phyloP scores from a whole-genome alignment of 1,140 invertebrate genomes.

The Drosophila santomea region DNA sequence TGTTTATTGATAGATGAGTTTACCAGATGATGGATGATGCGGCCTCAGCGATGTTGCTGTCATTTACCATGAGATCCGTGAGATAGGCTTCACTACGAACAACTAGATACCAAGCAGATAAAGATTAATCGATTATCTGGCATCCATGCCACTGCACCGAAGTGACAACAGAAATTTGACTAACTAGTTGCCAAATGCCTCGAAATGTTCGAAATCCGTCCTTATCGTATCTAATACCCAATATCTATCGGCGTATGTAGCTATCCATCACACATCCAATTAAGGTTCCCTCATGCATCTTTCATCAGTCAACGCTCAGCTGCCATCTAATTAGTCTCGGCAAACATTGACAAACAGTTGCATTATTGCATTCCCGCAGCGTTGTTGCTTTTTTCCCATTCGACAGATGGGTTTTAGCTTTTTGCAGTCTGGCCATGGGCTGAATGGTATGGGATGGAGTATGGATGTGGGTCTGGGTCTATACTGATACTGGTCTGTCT shows the following conservation, averaged over 20 bases:
- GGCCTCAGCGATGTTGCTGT: background rate
- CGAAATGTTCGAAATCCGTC: constrained; percentile 1
- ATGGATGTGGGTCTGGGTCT: background rate
- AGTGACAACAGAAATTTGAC: constrained; percentile 34
- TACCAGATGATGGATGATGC: constrained; percentile 26
- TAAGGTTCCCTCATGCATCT: constrained; percentile 55
- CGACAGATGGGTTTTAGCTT: background rate
- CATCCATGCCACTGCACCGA: background rate
- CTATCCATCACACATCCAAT: constrained; percentile 62
- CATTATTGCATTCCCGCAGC: constrained; percentile 52
- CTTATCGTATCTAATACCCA: constrained; percentile 1
- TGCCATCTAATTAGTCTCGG: constrained; percentile 67
- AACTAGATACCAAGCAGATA: constrained; percentile 24
- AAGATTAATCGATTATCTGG: constrained; percentile 39
- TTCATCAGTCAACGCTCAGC: constrained; percentile 49
- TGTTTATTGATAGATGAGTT: constrained; percentile 37
- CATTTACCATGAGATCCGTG: constrained; percentile 22
- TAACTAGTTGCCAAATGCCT: constrained; percentile 23
- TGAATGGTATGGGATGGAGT: background rate
- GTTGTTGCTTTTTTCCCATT: constrained; percentile 27
- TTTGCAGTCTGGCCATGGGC: constrained; percentile 20
- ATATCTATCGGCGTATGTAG: constrained; percentile 35
- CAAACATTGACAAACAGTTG: constrained; percentile 73
- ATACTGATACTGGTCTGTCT: constrained; percentile 11
- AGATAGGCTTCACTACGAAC: background rate